Evolutionary conservation across 2,797 vertebrate genomes (phyloP).

Genomic region (Chaenodraco wilsoni): DNA sequence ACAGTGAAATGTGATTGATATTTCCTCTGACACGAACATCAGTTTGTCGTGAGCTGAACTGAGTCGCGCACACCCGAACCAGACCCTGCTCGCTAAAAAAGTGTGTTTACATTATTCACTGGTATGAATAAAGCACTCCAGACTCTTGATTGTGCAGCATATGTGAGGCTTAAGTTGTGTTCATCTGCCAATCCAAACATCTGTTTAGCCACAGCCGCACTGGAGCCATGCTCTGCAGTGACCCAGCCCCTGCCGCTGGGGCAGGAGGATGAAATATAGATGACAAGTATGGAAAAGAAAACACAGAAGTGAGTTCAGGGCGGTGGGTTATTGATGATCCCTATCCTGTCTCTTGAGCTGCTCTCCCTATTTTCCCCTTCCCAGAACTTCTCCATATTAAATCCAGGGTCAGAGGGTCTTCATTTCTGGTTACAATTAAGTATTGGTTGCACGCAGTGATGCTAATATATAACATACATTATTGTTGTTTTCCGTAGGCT

Average conservation of each 20-base stretch:
- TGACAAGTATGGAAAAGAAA: constrained; percentile 37
- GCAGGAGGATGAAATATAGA: constrained; percentile 63
- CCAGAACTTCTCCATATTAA: constrained; percentile 26
- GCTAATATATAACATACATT: too few species aligned
- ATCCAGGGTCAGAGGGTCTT: background rate
- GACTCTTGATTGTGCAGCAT: constrained; percentile 64
- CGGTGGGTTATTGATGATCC: constrained; percentile 54
- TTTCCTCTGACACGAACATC: constrained; percentile 55
- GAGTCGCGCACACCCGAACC: constrained; percentile 39
- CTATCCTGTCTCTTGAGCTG: constrained; percentile 5
- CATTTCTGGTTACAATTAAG: background rate
- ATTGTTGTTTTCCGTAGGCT: too few species aligned
- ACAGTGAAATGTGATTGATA: constrained; percentile 43
- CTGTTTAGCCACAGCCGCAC: constrained; percentile 64
- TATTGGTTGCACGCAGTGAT: background rate
- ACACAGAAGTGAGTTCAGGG: constrained; percentile 35
- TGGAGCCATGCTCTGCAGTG: constrained; percentile 42
- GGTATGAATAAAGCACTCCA: constrained; percentile 72
- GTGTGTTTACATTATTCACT: constrained; percentile 71
- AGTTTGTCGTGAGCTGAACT: constrained; percentile 42
- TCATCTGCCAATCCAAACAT: constrained; percentile 76
- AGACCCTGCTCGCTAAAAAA: constrained; percentile 32
- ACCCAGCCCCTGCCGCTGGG: constrained; percentile 39
- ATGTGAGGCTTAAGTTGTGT: constrained; percentile 68
- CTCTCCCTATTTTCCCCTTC: constrained; percentile 11